Base-by-base conservation (phyloP, 2,888 invertebrate species). In the Aromia moschata region DNA sequence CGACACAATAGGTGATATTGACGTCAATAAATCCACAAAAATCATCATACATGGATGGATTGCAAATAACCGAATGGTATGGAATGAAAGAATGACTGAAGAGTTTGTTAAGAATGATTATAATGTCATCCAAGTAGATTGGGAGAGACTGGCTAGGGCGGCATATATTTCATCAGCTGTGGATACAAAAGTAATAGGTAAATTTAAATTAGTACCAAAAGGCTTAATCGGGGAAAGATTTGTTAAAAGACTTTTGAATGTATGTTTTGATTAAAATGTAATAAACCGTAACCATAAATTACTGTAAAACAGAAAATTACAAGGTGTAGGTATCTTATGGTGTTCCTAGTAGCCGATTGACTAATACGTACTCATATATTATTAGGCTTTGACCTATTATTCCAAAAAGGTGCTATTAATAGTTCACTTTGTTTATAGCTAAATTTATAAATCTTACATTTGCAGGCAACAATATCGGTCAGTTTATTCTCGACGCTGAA, bases 71-170 rank as follows among this genome's bases (percentile, higher is more conserved):
- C 71, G 70, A 25, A 71, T 74, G 11, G 62, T 69, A 1, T 80
- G 79, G 76, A 77, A 74, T 54, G 62, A 68, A 56, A 64, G 60
- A 1, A 68, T 83, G 55, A 76, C 78, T 4, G 69, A 72, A 31
- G 83, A 80, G 55, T 84, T 83, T 59, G 68, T 84, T 14, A 68
- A 62, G 5, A 72, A 61, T n/a, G 75, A 83, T 60, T 80, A 76
- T 58, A 85, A 85, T 63, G 75, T 85, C 1, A 78, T 86, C 17
- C 77, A 79, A 7, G 79, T 85, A 1, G 83, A 85, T 69, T 86
- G 85, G 85, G 74, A 74, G 15, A 64, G 65, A 31, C 70, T 70
- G 10, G 75, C 79, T 2, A 68, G 72, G 31, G 65, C 68, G 12
- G 65, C 70, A n/a, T 80, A 80, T 55, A 51, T 70, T 20, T 66